Percentiles rank a stretch among this genome's conserved stretches.
Evolutionary conservation across 2,888 invertebrate species (phyloP).

Genomic region (Oeneis ivallda): DNA sequence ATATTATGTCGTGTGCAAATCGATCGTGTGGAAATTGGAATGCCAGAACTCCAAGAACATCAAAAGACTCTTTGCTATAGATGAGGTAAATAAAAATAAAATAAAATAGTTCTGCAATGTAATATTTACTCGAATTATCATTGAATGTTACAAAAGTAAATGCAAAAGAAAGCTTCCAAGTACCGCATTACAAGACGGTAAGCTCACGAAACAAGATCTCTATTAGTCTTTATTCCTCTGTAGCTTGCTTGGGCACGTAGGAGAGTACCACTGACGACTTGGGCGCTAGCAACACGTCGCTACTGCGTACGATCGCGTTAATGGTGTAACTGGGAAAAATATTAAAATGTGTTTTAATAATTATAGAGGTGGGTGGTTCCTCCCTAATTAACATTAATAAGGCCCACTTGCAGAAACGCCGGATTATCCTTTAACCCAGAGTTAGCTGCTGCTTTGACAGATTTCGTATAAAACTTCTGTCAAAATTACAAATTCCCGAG

Average conservation of each 20-base stretch:
- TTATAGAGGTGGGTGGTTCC: no score
- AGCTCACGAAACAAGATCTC: constrained; percentile 3
- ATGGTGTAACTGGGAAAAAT: constrained; percentile 78
- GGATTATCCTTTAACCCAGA: no score
- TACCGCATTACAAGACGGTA: constrained; percentile 38
- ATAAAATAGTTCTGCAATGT: neutral
- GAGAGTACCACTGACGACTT: constrained; percentile 85
- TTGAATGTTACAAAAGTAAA: constrained; percentile 46
- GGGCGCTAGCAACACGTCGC: constrained; percentile 81
- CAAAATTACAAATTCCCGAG: no score
- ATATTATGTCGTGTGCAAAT: no score
- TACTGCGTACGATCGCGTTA: constrained; percentile 62
- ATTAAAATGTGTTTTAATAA: neutral
- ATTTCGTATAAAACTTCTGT: no score
- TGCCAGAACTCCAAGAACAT: no score
- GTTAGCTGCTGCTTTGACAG: no score
- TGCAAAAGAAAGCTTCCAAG: constrained; percentile 45
- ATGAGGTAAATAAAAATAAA: neutral
- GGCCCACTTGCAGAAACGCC: no score
- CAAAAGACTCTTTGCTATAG: no score
- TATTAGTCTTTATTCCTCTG: constrained; percentile 52
- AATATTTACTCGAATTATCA: constrained; percentile 27
- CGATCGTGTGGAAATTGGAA: no score
- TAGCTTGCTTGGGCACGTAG: constrained; percentile 82
- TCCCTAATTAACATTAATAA: no score